Base-by-base conservation (phyloP, 2,888 invertebrate genomes). In the Lottia gigantea region DNA sequence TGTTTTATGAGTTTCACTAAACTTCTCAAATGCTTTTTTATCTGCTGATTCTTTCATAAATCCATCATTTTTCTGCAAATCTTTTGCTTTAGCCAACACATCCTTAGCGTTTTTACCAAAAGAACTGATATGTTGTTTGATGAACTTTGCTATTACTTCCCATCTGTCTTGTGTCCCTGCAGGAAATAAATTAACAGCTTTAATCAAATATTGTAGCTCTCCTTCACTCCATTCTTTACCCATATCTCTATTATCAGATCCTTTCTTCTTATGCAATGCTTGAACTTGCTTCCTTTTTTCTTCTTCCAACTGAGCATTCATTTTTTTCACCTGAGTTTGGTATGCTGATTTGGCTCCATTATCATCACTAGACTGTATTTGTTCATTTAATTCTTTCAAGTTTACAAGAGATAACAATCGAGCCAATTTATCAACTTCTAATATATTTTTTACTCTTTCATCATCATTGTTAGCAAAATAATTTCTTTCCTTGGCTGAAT, bases 151-250 rank as follows among this genome's bases (percentile, higher is more conserved):
- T 6, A 99, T 96, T 0, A 97, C 96, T 65, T 97, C 96, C 95
- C 95, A 95, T 62, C 91, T 92, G 86, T 96, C 95, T 84, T 93
- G 94, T 0, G 98, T 99, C 19, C 96, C 99, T 8, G 98, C 97
- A 0, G 99, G 99, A 88, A 98, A 99, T 6, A 98, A 89, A 89
- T 98, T 98, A 0, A 98, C 97, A 25, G 97, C 97, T 89, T 99
- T 99, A 68, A 98, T 96, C 3, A 99, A 91, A 64, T 96, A 90
- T 85, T 96, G 95, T 25, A 96, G 91, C 87, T 96, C 95, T 73
- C 94, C 94, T 67, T 92, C 92, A 16, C 92, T 92, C 99, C 99
- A 99, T 71, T 91, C 91, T 71, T 90, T 91, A 67, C 78, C 80
- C 25, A 75, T 76, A 16, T 78, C 74, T 8, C 74, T 64, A 12